These are phyloP conservation scores for Copidosoma aretas DNA, from an alignment of 2,888 invertebrate genomes.

Conservation along the genomic window DNA sequence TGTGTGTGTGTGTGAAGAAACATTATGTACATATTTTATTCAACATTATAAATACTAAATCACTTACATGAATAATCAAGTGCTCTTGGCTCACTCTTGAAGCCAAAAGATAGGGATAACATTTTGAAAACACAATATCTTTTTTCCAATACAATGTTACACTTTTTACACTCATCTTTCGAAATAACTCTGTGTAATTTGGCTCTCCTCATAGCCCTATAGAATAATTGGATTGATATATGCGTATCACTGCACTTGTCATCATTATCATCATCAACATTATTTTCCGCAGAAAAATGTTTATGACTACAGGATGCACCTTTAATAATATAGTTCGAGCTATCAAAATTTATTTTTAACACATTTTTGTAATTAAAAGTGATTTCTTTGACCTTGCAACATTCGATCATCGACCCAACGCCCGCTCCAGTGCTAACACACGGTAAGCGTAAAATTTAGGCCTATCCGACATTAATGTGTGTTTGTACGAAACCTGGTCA, in stretches of 20 bases:
- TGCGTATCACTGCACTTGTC: not conserved
- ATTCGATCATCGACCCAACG: no score
- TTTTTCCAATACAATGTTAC: not conserved
- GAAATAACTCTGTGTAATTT: no score
- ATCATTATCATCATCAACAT: not conserved
- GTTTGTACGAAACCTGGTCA: conserved; percentile 15
- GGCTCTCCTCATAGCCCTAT: no score
- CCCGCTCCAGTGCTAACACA: conserved; percentile 6
- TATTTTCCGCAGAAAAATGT: not conserved
- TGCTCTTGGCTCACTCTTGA: no score
- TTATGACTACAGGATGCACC: not conserved
- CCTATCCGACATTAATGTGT: conserved; percentile 18
- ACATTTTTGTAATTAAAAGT: no score
- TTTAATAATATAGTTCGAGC: conserved; percentile 21
- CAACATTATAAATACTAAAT: no score
- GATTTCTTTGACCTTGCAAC: no score
- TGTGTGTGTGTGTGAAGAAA: no score
- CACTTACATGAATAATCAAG: no score
- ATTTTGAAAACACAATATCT: not conserved
- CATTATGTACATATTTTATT: no score
- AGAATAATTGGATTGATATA: not conserved
- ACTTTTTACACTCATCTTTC: no score
- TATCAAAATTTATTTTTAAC: no score
- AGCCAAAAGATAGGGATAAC: not conserved
- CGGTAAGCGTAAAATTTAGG: conserved; percentile 32